Evolutionary conservation across 1,140 invertebrate genomes (phyloP).

Genomic region (Anadara kagoshimensis): DNA sequence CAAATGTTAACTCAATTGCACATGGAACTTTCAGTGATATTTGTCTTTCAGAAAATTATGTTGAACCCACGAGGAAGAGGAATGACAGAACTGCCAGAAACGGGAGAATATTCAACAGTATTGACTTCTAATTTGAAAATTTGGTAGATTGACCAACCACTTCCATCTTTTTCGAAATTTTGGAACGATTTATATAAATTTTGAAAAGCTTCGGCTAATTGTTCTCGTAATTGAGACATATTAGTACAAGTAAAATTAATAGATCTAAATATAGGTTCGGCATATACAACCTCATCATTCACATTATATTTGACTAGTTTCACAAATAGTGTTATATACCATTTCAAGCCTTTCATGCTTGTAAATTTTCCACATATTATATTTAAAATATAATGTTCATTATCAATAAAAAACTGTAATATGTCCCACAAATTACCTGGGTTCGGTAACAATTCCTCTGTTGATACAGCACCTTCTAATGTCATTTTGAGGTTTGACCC

Average conservation of each 20-base stretch:
- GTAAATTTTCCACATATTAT: too few relatives aligned
- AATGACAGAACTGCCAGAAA: too few relatives aligned
- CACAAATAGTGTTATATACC: conserved; percentile 25
- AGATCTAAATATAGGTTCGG: conserved; percentile 25
- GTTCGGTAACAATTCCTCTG: too few relatives aligned
- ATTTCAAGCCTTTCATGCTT: conserved; percentile 17
- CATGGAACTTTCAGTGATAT: too few relatives aligned
- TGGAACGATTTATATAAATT: conserved; percentile 23
- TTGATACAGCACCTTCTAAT: conserved; percentile 6
- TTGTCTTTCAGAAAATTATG: too few relatives aligned
- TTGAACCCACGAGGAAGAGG: too few relatives aligned
- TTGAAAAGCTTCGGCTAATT: conserved; percentile 29
- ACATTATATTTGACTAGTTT: conserved; percentile 28
- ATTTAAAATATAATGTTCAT: too few relatives aligned
- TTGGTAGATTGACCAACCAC: conserved; percentile 25
- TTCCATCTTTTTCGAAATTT: conserved; percentile 35
- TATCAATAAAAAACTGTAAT: conserved; percentile 27
- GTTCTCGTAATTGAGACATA: conserved; percentile 10
- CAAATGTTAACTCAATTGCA: too few relatives aligned
- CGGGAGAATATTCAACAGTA: too few relatives aligned
- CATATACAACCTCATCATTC: conserved; percentile 26
- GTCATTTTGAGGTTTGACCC: neutral
- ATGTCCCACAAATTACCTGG: conserved; percentile 28
- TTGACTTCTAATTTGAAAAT: conserved; percentile 31
- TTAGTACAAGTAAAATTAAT: conserved; percentile 17